Evolutionary conservation across 2,797 vertebrate genomes (phyloP).

Genomic region (Amblyopsis hoosieri): DNA sequence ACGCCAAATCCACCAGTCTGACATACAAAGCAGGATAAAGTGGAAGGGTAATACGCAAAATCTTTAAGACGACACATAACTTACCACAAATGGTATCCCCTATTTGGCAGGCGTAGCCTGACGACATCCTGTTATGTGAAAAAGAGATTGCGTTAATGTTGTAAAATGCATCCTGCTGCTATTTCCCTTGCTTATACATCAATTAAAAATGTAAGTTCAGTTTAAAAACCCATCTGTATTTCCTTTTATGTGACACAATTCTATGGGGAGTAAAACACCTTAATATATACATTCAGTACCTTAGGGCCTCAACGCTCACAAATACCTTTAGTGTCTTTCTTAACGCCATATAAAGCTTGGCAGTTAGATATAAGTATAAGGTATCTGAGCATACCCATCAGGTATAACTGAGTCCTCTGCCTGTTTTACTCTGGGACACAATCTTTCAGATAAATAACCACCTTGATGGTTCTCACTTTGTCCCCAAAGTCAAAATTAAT

Average conservation of each 20-base stretch:
- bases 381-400: too few species aligned
- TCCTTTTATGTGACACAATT: not conserved
- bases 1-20: not conserved
- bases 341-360: too few species aligned
- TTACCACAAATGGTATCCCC: slow-evolving; percentile 77
- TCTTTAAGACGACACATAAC: slow-evolving; percentile 23
- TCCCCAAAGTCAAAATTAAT: too few species aligned
- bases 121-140: slow-evolving; percentile 71
- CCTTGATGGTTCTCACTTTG: too few species aligned
- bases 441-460: too few species aligned
- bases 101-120: slow-evolving; percentile 51
- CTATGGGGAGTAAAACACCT: too few species aligned
- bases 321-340: too few species aligned
- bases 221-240: not conserved
- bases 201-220: too few species aligned
- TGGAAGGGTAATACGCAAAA: not conserved
- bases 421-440: too few species aligned
- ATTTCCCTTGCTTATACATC: not conserved
- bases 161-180: not conserved
- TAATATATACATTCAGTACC: not conserved
- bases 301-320: too few species aligned
- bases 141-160: not conserved
- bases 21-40: not conserved
- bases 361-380: too few species aligned
- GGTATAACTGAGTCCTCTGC: too few species aligned